Evolutionary conservation across 2,113 vertebrate genomes (phyloP), one percentile per base, ranked within the genome.

Genomic region (Motacilla alba): DNA sequence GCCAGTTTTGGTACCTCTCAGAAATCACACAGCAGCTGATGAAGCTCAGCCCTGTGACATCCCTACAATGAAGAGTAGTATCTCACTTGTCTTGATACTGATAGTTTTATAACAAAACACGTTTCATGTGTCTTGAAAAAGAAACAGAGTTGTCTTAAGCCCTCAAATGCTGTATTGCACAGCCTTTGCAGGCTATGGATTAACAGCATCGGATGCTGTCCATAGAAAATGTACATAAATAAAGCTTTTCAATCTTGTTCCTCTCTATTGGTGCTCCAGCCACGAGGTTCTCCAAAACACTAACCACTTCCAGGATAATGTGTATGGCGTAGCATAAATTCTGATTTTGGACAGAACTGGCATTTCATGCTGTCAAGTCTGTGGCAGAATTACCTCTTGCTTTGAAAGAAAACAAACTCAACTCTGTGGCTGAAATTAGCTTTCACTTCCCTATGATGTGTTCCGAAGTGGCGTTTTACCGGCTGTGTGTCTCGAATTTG

Each of bases 221-320:
- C 19, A 28, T 8, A 49, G 55, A 49, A 87, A 84, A 85, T 46
- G 63, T 49, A 74, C 49, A 66, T 37, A 86, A 88, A 89, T 63
- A 77, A 66, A 91, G 55, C 70, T 79, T 64, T 83, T 55, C 92
- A 91, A 60, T 94, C 84, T 72, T 53, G 43, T 70, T 87, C 52
- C 75, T 89, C 41, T 90, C 35, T 83, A 10, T 59, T 83, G 96
- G 92, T 91, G 89, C 87, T 95, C 70, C 67, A 82, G 85, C 53
- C 94, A 39, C 82, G 24, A 50, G 60, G 72, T 56, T 93, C 68
- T 70, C 68, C 86, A 74, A 60, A 64, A 60, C 73, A 69, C n/a
- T 68, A 73, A 75, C 67, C 39, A 26, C 26, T 53, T 89, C 47
- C 35, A 43, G 13, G 28, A 30, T 28, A 53, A 78, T 5, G 1